A percentile compares a stretch with the other conserved stretches of the same genome.
These are phyloP conservation scores for Sisyra terminalis DNA, from an alignment of 2,888 invertebrate genomes.

Conservation along the genomic window DNA sequence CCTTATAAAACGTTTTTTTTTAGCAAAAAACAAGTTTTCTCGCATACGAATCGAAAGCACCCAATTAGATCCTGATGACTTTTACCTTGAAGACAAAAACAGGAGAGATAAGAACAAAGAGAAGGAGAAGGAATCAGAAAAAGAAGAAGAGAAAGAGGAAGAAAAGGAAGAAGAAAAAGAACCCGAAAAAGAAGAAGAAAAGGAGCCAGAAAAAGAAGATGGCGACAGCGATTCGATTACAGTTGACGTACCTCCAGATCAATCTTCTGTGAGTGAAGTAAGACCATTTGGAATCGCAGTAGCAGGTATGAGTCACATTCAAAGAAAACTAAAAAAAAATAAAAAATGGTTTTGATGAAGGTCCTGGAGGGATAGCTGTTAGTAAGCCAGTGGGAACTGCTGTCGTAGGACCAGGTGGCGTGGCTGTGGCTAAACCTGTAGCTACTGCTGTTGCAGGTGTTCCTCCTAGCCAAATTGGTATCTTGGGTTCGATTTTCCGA, in stretches of 20 bases:
- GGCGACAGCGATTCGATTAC: constrained; percentile 26
- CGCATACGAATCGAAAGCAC: no score
- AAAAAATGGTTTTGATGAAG: no score
- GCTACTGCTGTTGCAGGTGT: constrained; percentile 63
- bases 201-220: constrained; percentile 19
- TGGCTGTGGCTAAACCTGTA: constrained; percentile 52
- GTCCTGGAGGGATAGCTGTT: constrained; percentile 52
- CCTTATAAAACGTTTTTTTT: no score
- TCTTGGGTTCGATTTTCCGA: constrained; percentile 20
- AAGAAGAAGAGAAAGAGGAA: constrained; percentile 15
- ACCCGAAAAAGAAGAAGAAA: constrained; percentile 15
- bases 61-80: no score
- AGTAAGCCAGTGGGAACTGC: constrained; percentile 56
- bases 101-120: constrained; percentile 21
- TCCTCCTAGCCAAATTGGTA: constrained; percentile 29
- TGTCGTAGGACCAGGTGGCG: constrained; percentile 47
- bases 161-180: constrained; percentile 13
- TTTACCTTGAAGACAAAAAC: background rate
- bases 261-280: constrained; percentile 54
- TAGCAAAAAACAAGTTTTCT: no score
- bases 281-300: constrained; percentile 46
- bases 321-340: no score
- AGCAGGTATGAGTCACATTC: constrained; percentile 23
- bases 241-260: constrained; percentile 35
- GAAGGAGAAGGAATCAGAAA: constrained; percentile 14